Base-by-base conservation (phyloP, 2,113 vertebrate genomes). In the Pollimyrus isidori region DNA sequence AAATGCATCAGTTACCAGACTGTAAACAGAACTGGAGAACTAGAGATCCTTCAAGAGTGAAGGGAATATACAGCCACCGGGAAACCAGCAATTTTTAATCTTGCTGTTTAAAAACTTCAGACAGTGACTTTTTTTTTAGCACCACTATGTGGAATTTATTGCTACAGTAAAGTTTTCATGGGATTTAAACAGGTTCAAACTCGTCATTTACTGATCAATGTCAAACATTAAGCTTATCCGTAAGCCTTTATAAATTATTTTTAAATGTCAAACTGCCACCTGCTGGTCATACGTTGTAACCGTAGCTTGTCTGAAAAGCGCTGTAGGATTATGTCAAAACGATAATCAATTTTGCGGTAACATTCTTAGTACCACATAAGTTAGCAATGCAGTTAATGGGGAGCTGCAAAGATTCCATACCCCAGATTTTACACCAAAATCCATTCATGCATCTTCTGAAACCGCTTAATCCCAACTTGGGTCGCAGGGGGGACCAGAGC, bases 181-280 rank as follows among this genome's bases (percentile, higher is more conserved):
- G 39, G 39, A 83, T 83, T 76, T 46, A 83, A 48, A 83, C 19
- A 23, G 48, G 17, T 48, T 83, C 42, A 83, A 83, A 65, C 23
- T 23, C 39, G 21, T 83, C 17, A 83, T 83, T 83, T 83, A 39
- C 48, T n/a, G 39, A 23, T n/a, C 80, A 48, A 26, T 26, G 62
- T 82, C 1, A 82, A 82, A 82, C 30, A 42, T 82, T 5, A 80
- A 42, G 11, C 13, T 82, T 35, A 42, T 42, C 76, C 76, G 13
- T 42, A 26, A 30, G 62, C 3, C 3, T 65, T 65, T 26, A 11
- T 11, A 7, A 62, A n/a, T n/a, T n/a, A 26, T 65, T 76, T 35
- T 39, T 26, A 58, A 89, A 62, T 73, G 46, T 23, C 58, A 39
- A 73, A 73, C 53, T 56, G 84, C 83, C 89, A 87, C 89, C 89